Evolutionary conservation across 2,888 invertebrate species (phyloP), one percentile per base, ranked within the genome.

Genomic region (Leptopilina syphax): DNA sequence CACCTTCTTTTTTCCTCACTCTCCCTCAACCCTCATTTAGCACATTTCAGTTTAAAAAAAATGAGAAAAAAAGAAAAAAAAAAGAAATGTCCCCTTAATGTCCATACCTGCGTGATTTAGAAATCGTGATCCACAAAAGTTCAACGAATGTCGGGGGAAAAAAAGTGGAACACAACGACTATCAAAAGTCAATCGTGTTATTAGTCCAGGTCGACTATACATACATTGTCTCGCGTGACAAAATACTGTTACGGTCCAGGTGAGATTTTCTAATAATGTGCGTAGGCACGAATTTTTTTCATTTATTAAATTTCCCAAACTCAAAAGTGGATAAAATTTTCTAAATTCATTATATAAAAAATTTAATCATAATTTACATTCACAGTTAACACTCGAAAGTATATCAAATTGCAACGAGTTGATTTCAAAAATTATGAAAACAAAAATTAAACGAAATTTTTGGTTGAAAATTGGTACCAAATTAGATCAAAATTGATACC

Each of bases 111-210:
- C 73, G 73, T 73, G 73, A 73, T 73, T 73, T 54, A 54, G 24
- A 70, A 70, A 70, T 70, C 54, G 73, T 73, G 57, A 73, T 54
- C 76, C 12, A 76, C n/a, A 44, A 47, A 70, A 76, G 65, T 73
- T 76, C 12, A 13, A 66, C 63, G 41, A 76, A 76, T 67, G 50
- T 65, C 34, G 34, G n/a, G 18, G 27, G 10, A 65, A 63, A 77
- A 63, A 82, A 84, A 84, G 70, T 84, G 80, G 84, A 80, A 78
- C 84, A 81, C 81, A 76, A 67, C 80, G 80, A 77, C 80, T 84
- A 85, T 84, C 84, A 82, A 80, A 80, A 85, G 82, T 85, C 85
- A 84, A 86, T 86, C 84, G 81, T 81, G 82, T 84, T 85, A 86
- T 86, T 82, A 85, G 82, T 50, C 50, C 13, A 57, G 67, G 76